Base-by-base conservation (phyloP, 2,113 vertebrate species). In the Nerophis ophidion region DNA sequence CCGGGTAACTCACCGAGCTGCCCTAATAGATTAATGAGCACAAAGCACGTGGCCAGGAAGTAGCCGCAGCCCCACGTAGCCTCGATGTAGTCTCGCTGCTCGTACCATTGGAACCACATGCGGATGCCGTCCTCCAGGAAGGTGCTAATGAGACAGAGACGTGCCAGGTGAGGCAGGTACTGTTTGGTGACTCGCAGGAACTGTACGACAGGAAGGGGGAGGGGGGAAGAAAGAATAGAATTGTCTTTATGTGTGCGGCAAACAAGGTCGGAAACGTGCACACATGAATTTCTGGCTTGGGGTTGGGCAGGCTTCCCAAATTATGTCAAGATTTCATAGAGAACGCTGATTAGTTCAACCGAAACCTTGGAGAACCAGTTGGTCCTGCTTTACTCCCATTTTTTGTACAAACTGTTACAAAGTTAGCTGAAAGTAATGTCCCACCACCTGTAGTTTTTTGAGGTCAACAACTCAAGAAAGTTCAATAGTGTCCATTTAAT, bases 31-130 rank as follows among this genome's bases (percentile, higher is more conserved):
- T 98, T 99, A 68, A 97, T 84, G 79, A 99, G 88, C 73, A 98
- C 95, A 1, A 98, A 98, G 86, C 90, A 81, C 0, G 92, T 94
- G 48, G 97, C 96, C 77, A 99, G 86, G 80, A 97, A 82, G 84
- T 97, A 96, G 80, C 97, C 97, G 11, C 95, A 98, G 87, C 71
- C 89, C 96, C 96, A 99, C 3, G 95, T 98, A 57, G 76, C 89
- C 45, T 98, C 93, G 0, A 98, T 99, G 91, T 98, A 98, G 76
- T 99, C 97, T 9, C 93, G 89, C 90, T 98, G 97, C 60, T 99
- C 96, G 0, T 91, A 87, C 95, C 95, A 98, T 92, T 98, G 95
- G 88, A 99, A 93, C 97, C 97, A 99, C 97, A 99, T 99, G 70
- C 96, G 94, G 76, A 98, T 93, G 66, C 96, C 95, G 0, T 99